Evolutionary conservation across 92 coral and sea anemone species (phyloP).

Genomic region (Epizoanthus fatuus): DNA sequence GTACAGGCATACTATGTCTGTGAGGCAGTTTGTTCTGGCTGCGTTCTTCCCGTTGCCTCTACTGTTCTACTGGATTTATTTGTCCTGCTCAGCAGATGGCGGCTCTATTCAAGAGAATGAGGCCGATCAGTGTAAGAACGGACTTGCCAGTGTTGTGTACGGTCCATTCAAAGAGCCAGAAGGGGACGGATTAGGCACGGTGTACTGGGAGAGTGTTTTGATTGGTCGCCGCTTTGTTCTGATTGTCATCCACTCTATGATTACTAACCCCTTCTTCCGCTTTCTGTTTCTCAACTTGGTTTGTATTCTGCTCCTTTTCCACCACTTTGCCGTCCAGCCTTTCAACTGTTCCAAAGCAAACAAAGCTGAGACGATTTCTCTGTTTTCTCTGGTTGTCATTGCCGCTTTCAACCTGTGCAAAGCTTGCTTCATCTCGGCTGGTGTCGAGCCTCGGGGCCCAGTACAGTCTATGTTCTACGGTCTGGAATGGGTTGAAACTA

Average conservation of each 20-base stretch:
- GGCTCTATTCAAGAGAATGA: neutral
- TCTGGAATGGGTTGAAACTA: constrained; percentile 28
- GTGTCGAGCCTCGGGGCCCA: constrained; percentile 18
- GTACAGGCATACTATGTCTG: constrained; percentile 56
- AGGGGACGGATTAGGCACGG: constrained; percentile 31
- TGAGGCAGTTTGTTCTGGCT: constrained; percentile 66
- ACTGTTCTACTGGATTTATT: constrained; percentile 50
- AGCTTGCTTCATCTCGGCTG: constrained; percentile 14
- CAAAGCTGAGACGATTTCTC: constrained; percentile 63
- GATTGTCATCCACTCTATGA: constrained; percentile 48
- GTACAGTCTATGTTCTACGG: neutral
- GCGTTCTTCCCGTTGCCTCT: constrained; percentile 79
- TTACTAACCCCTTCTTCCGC: constrained; percentile 64
- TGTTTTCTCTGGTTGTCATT: constrained; percentile 55
- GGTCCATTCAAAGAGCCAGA: constrained; percentile 62
- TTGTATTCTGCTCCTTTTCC: constrained; percentile 68
- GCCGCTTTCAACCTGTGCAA: constrained; percentile 63
- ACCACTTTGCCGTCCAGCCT: constrained; percentile 68
- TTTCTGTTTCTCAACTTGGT: constrained; percentile 55
- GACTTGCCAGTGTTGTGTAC: constrained; percentile 51
- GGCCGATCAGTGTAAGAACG: constrained; percentile 3
- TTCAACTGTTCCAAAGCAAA: constrained; percentile 68
- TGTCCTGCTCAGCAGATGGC: neutral
- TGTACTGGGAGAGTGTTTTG: constrained; percentile 84
- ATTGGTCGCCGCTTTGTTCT: constrained; percentile 75